phyloP scores from a whole-genome alignment of 2,113 vertebrate species.

The Halcyon malimbica region DNA sequence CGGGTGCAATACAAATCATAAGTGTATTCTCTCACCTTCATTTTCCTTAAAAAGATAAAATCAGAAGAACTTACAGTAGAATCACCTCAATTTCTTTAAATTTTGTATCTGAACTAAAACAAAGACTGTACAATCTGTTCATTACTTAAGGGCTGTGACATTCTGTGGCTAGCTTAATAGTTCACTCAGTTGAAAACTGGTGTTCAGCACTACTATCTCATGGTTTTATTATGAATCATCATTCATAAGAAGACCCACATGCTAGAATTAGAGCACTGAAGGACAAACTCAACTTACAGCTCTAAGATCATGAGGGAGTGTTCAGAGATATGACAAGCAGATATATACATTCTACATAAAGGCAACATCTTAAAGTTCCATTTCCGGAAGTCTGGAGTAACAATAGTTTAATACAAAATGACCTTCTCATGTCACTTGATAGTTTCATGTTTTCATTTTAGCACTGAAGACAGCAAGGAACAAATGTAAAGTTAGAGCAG shows the following conservation, averaged over 20 bases:
- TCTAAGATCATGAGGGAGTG: background rate
- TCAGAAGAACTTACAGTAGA: background rate
- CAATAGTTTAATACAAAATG: background rate
- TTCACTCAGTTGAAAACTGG: background rate
- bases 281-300: background rate
- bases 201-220: background rate
- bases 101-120: background rate
- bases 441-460: background rate
- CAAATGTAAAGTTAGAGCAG: background rate
- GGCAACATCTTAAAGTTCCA: background rate
- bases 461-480: background rate
- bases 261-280: background rate
- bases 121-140: background rate
- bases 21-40: background rate
- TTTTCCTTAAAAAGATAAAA: background rate
- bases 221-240: background rate
- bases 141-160: background rate
- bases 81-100: background rate
- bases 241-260: background rate
- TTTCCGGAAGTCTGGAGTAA: background rate
- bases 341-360: background rate
- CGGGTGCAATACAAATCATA: background rate
- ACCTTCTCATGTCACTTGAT: background rate
- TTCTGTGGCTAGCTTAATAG: background rate
- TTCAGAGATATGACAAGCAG: background rate